phyloP scores from a whole-genome alignment of 2,888 invertebrate genomes.

The Hydropsyche betteni region DNA sequence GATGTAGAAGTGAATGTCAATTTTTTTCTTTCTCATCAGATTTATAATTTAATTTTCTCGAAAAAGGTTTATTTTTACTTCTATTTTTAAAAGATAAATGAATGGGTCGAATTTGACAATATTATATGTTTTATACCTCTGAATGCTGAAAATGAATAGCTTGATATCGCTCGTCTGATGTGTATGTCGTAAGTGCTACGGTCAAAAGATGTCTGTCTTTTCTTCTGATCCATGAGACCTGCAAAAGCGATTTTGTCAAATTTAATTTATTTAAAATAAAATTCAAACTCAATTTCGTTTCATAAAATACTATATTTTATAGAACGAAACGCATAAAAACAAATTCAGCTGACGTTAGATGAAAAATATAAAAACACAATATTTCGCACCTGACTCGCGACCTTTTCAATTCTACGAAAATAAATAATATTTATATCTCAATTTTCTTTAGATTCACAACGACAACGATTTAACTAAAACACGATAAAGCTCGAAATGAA shows the following conservation, averaged over 20 bases:
- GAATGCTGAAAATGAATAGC: constrained; percentile 87
- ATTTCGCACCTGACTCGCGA: constrained; percentile 5
- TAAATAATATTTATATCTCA: too few relatives aligned
- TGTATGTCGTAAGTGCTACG: constrained; percentile 87
- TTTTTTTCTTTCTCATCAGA: too few relatives aligned
- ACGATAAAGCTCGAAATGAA: too few relatives aligned
- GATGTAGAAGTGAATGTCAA: too few relatives aligned
- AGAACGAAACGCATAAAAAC: too few relatives aligned
- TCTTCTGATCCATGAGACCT: constrained; percentile 88
- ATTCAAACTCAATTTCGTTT: not conserved
- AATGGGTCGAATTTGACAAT: not conserved
- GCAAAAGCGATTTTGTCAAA: constrained; percentile 50
- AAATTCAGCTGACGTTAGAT: too few relatives aligned
- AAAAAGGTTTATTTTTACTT: too few relatives aligned
- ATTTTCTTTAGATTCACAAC: too few relatives aligned
- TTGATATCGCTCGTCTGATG: constrained; percentile 88
- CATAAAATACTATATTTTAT: constrained; percentile 1
- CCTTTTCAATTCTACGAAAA: not conserved
- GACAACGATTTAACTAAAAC: too few relatives aligned
- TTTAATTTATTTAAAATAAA: not conserved
- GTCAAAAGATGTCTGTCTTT: constrained; percentile 87
- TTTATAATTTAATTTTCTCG: too few relatives aligned
- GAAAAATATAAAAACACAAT: not conserved
- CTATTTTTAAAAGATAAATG: too few relatives aligned
- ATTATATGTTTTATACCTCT: constrained; percentile 63